Evolutionary conservation across 2,113 vertebrate genomes (phyloP).

Genomic region (Empidonax traillii): DNA sequence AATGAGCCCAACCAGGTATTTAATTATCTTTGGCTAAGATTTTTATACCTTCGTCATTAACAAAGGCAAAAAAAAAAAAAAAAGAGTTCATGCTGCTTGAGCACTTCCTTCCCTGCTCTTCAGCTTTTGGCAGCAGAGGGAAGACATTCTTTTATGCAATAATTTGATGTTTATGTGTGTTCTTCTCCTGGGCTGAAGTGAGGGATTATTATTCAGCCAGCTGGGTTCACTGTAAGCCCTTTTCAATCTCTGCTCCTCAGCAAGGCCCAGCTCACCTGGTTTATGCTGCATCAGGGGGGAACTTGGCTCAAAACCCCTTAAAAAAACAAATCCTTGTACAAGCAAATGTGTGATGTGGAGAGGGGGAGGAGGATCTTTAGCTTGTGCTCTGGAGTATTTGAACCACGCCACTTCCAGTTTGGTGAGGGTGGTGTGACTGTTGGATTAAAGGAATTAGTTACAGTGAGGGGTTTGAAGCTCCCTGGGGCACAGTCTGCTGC

Average conservation of each 20-base stretch:
- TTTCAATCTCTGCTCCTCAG: not conserved
- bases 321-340: not conserved
- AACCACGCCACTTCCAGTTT: not conserved
- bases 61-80: not conserved
- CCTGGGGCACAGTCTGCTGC: not conserved
- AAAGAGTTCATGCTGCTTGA: not conserved
- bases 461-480: not conserved
- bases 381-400: not conserved
- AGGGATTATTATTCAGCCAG: not conserved
- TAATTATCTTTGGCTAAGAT: rapidly evolving
- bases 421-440: not conserved
- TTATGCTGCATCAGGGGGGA: not conserved
- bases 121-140: not conserved
- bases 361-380: not conserved
- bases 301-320: not conserved
- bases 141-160: not conserved
- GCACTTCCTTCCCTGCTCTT: not conserved
- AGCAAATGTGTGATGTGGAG: not conserved
- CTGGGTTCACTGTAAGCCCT: not conserved
- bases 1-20: constrained; percentile 93
- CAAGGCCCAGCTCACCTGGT: not conserved
- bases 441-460: not conserved
- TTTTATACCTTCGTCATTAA: not conserved
- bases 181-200: not conserved
- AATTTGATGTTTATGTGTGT: not conserved